A percentile compares a stretch with the other conserved stretches of the same genome.
phyloP scores from a whole-genome alignment of 2,797 vertebrate genomes.

The Leptoclinus maculatus region DNA sequence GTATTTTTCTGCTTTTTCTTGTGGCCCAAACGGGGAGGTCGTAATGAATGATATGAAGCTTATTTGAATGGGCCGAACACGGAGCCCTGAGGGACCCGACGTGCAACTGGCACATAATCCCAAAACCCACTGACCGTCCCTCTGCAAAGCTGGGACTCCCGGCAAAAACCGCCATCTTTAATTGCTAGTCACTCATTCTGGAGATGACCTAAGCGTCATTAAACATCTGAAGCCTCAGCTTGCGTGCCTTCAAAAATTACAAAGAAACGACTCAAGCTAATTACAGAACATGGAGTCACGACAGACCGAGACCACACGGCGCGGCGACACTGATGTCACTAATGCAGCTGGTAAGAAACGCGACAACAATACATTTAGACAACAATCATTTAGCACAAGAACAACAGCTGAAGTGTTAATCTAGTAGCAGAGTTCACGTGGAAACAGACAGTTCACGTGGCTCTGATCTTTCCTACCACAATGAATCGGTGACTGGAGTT shows the following conservation, averaged over 20 bases:
- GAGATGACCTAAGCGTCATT: constrained; percentile 49
- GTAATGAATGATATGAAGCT: constrained; percentile 69
- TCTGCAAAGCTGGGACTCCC: no score
- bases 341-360: constrained; percentile 30
- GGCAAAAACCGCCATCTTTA: constrained; percentile 40
- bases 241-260: constrained; percentile 43
- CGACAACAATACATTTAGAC: constrained; percentile 18
- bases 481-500: constrained; percentile 46
- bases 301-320: constrained; percentile 13
- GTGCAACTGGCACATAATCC: constrained; percentile 38
- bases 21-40: constrained; percentile 57
- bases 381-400: neutral
- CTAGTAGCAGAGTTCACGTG: constrained; percentile 20
- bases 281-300: constrained; percentile 47
- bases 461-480: constrained; percentile 45
- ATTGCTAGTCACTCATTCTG: constrained; percentile 33
- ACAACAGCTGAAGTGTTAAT: neutral
- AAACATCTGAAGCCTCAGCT: constrained; percentile 48
- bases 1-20: constrained; percentile 57
- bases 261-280: constrained; percentile 45
- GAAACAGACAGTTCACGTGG: constrained; percentile 31
- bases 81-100: constrained; percentile 62
- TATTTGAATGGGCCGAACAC: constrained; percentile 69
- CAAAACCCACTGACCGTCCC: constrained; percentile 46
- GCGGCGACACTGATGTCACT: neutral